phyloP scores from a whole-genome alignment of 2,113 vertebrate genomes.

The Columba janthina region DNA sequence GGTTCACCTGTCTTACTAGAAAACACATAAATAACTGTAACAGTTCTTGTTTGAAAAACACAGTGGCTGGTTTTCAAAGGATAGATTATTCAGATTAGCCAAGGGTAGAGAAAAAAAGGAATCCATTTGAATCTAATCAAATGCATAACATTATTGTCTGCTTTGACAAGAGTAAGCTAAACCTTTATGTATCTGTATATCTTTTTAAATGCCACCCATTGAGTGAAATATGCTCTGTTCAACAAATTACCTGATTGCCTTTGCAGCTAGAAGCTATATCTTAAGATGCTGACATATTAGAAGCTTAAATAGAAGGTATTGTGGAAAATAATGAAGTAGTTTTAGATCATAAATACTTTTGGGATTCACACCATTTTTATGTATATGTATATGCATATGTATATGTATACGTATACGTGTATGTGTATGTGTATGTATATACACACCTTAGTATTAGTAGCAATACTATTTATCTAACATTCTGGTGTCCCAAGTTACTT shows the following conservation, averaged over 20 bases:
- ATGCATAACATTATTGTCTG: not conserved
- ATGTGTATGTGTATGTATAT: no score
- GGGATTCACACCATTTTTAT: not conserved
- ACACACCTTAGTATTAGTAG: not conserved
- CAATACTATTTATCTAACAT: not conserved
- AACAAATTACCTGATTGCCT: not conserved
- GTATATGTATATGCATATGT: no score
- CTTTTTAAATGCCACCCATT: not conserved
- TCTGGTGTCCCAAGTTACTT: not conserved
- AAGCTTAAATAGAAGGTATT: not conserved
- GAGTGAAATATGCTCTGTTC: not conserved
- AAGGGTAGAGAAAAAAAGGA: not conserved
- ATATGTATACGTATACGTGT: no score
- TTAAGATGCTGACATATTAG: not conserved
- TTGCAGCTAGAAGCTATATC: not conserved
- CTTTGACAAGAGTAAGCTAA: not conserved
- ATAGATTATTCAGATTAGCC: not conserved
- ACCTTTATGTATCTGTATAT: not conserved
- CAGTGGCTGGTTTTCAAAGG: not conserved
- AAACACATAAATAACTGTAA: not conserved
- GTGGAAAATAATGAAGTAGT: not conserved
- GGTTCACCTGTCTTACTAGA: not conserved
- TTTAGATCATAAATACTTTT: not conserved
- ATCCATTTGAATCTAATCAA: not conserved
- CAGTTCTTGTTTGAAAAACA: not conserved